Evolutionary conservation across 2,113 vertebrate species (phyloP).

Genomic region (Ciconia boyciana): DNA sequence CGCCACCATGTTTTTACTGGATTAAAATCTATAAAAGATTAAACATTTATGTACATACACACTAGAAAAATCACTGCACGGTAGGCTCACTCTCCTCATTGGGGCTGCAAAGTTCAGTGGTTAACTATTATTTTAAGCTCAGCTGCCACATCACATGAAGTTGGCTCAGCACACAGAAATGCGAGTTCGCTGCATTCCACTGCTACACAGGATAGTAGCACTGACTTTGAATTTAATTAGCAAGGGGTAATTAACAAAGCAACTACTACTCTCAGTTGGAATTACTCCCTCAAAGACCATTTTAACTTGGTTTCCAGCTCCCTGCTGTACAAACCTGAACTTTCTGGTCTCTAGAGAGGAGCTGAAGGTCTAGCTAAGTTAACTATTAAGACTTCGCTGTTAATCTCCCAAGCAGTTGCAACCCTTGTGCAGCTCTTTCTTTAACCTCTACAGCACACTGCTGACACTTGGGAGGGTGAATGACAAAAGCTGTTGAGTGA

Average conservation of each 20-base stretch:
- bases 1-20: background rate
- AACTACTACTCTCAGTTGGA: background rate
- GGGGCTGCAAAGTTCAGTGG: background rate
- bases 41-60: background rate
- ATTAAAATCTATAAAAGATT: background rate
- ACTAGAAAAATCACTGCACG: background rate
- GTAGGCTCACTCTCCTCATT: background rate
- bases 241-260: background rate
- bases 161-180: background rate
- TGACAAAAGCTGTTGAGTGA: background rate
- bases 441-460: background rate
- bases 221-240: background rate
- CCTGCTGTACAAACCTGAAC: background rate
- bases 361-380: background rate
- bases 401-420: background rate
- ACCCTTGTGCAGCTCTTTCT: accelerated
- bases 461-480: background rate
- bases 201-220: accelerated
- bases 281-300: background rate
- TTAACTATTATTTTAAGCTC: background rate
- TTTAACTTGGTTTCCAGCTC: background rate
- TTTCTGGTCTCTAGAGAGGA: background rate
- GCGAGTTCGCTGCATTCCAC: background rate
- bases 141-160: background rate
- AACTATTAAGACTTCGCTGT: background rate